These are phyloP conservation scores for Chamaedrilus cognettii DNA, from an alignment of 2,888 invertebrate genomes.

Conservation along the genomic window DNA sequence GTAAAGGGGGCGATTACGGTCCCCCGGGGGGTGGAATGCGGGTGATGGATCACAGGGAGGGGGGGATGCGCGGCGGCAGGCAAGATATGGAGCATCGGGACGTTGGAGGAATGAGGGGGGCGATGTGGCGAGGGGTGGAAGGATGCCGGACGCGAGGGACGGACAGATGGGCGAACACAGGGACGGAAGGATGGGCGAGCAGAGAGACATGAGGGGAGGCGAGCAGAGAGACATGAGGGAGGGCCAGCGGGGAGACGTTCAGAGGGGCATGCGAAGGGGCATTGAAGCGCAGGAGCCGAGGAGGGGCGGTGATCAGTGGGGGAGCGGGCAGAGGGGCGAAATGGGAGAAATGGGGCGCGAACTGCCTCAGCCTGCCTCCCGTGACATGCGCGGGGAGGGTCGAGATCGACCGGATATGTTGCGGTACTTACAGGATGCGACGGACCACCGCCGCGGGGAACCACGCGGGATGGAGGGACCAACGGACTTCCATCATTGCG, in stretches of 20 bases:
- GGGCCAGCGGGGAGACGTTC: background rate
- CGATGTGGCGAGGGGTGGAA: background rate
- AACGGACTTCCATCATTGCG: no score
- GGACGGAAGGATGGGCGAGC: background rate
- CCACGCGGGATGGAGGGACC: no score
- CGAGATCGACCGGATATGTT: no score
- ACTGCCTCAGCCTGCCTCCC: background rate
- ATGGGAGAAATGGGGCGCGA: background rate
- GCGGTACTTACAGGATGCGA: no score
- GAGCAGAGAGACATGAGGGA: background rate
- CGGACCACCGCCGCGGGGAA: no score
- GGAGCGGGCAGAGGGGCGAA: background rate
- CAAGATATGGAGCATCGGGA: background rate
- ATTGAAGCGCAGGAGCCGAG: no score
- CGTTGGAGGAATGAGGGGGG: background rate
- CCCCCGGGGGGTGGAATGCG: background rate
- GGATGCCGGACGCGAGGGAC: background rate
- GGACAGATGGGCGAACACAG: background rate
- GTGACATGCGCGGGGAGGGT: background rate
- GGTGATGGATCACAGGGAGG: constrained; percentile 4
- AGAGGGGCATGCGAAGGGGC: background rate
- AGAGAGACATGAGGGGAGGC: background rate
- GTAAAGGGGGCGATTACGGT: background rate
- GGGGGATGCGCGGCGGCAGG: background rate
- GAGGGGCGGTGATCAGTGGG: background rate